These are phyloP conservation scores for Caretta caretta DNA, from an alignment of 2,113 vertebrate species.

Conservation along the genomic window DNA sequence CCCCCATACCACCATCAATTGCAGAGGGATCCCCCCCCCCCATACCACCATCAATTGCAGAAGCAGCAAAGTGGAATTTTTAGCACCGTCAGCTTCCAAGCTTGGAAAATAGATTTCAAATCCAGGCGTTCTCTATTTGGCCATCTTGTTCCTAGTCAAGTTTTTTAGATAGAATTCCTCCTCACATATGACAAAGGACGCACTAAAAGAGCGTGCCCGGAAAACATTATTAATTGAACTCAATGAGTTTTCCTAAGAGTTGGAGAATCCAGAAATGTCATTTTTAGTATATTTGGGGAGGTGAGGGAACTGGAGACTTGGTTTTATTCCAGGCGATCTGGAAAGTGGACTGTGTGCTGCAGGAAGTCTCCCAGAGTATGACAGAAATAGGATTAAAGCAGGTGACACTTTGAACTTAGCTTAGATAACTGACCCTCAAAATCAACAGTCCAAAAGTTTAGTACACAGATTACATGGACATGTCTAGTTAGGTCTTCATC, in stretches of 20 bases:
- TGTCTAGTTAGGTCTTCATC: constrained; percentile 73
- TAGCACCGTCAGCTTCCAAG: constrained; percentile 15
- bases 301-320: neutral
- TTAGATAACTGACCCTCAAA: constrained; percentile 79
- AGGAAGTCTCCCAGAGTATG: constrained; percentile 68
- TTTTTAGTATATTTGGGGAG: constrained; percentile 14
- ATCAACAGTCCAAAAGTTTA: constrained; percentile 79
- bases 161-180: constrained; percentile 58
- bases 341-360: neutral
- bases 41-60: constrained; percentile 34
- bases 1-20: neutral
- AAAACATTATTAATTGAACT: constrained; percentile 75
- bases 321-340: neutral
- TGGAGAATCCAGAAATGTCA: neutral
- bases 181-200: constrained; percentile 70
- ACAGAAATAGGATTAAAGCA: constrained; percentile 76
- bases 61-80: constrained; percentile 52
- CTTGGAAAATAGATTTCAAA: constrained; percentile 67
- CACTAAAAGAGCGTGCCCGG: constrained; percentile 51
- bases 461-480: constrained; percentile 72
- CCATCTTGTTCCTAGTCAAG: constrained; percentile 78
- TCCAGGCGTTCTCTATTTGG: constrained; percentile 63
- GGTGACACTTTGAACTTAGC: constrained; percentile 78
- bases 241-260: constrained; percentile 58
- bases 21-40: constrained; percentile 38